Evolutionary conservation across 1,140 invertebrate species (phyloP).

Genomic region (Phymastichus coffea): DNA sequence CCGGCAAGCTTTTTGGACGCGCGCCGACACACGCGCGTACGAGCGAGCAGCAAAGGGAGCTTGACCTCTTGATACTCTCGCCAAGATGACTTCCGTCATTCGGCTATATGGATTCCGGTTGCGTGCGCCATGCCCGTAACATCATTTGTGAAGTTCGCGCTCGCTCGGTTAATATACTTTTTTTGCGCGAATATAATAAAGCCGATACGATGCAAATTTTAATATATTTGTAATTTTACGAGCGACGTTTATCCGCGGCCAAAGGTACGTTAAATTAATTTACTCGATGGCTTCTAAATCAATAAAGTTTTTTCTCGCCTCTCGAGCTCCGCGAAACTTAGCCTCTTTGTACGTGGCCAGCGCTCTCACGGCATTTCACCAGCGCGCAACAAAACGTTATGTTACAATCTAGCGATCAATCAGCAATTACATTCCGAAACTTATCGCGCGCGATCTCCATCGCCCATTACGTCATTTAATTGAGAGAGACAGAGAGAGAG

Average conservation of each 20-base stretch:
- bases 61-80: conserved; percentile 20
- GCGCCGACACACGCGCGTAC: conserved; percentile 33
- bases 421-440: too few species aligned
- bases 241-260: background rate
- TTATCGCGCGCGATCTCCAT: too few species aligned
- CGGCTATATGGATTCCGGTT: conserved; percentile 30
- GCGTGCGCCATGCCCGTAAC: conserved; percentile 30
- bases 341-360: too few species aligned
- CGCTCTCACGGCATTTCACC: too few species aligned
- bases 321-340: too few species aligned
- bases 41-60: background rate
- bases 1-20: conserved; percentile 37
- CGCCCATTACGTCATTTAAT: too few species aligned
- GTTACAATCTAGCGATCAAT: too few species aligned
- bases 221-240: conserved; percentile 19
- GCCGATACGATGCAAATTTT: background rate
- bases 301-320: conserved; percentile 6
- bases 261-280: background rate
- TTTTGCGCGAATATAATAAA: conserved; percentile 5
- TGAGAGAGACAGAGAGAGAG: too few species aligned
- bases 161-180: conserved; percentile 12
- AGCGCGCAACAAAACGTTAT: too few species aligned
- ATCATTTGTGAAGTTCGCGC: conserved; percentile 32
- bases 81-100: conserved; percentile 38
- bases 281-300: background rate